Conservation (phyloP, 2,113 vertebrate genomes). For the Ageneiosus marmoratus region DNA sequence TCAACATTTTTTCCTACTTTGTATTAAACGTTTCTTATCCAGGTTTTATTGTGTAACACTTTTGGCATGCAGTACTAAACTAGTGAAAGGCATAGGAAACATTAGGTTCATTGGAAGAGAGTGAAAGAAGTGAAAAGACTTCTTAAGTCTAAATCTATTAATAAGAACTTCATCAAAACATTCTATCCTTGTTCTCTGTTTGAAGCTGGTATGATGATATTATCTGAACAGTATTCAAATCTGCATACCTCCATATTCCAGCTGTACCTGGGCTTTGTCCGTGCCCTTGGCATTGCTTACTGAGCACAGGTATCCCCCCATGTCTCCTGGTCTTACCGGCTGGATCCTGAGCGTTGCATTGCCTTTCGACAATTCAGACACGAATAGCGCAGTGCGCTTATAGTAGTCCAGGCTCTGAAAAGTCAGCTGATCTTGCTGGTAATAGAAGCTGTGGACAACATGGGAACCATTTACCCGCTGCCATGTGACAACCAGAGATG, state of each 20-base stretch:
- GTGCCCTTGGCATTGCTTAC: conserved; percentile 52
- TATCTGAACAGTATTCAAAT: not conserved
- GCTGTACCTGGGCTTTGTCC: conserved; percentile 35
- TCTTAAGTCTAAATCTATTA: not conserved
- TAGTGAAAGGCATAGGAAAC: too few relatives aligned
- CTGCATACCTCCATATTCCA: conserved; percentile 56
- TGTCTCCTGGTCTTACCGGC: conserved; percentile 24
- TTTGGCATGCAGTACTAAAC: too few relatives aligned
- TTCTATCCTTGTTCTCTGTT: not conserved
- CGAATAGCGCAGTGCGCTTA: conserved; percentile 40
- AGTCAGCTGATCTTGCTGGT: conserved; percentile 44
- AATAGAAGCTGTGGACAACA: conserved; percentile 60
- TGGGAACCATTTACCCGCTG: conserved; percentile 38
- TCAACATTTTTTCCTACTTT: too few relatives aligned
- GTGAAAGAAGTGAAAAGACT: not conserved
- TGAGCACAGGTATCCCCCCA: conserved; percentile 45
- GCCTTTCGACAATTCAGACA: conserved; percentile 44
- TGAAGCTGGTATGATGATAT: not conserved
- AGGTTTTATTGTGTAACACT: too few relatives aligned
- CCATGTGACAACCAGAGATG: conserved; percentile 55
- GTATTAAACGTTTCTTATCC: too few relatives aligned
- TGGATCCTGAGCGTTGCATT: conserved; percentile 54
- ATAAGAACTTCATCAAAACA: not conserved
- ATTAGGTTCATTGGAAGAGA: too few relatives aligned
- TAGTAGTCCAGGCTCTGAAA: conserved; percentile 31